These are phyloP conservation scores for Lepidocyrtoides sp. DNA, from an alignment of 2,888 invertebrate genomes.

Conservation along the genomic window DNA sequence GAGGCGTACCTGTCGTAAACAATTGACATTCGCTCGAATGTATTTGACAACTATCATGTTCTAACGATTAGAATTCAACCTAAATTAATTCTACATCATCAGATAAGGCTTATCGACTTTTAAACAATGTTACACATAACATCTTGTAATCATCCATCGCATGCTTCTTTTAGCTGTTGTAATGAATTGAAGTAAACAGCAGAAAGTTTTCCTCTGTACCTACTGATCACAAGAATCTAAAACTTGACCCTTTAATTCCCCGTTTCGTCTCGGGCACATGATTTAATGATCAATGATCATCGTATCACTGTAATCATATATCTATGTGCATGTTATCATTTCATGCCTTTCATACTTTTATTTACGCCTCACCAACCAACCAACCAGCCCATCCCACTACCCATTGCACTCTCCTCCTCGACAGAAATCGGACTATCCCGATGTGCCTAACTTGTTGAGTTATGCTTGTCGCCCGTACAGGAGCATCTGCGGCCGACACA, in stretches of 20 bases:
- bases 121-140: neutral
- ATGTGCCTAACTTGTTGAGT: neutral
- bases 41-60: neutral
- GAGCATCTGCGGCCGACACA: neutral
- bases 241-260: neutral
- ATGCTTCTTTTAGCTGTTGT: too few relatives aligned
- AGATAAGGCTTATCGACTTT: neutral
- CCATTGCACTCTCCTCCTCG: neutral
- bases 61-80: neutral
- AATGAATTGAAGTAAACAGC: too few relatives aligned
- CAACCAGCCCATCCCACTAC: too few relatives aligned
- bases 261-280: neutral
- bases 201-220: too few relatives aligned
- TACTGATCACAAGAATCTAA: too few relatives aligned
- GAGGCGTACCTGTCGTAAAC: too few relatives aligned
- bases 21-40: constrained; percentile 7
- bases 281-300: neutral
- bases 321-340: too few relatives aligned
- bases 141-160: too few relatives aligned
- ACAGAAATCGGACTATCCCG: neutral
- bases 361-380: too few relatives aligned
- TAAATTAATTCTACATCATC: constrained; percentile 34
- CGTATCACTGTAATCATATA: too few relatives aligned
- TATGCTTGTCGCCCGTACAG: neutral
- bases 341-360: too few relatives aligned